Conservation (phyloP, 2,888 invertebrate species). For the Helicoverpa assulta region DNA sequence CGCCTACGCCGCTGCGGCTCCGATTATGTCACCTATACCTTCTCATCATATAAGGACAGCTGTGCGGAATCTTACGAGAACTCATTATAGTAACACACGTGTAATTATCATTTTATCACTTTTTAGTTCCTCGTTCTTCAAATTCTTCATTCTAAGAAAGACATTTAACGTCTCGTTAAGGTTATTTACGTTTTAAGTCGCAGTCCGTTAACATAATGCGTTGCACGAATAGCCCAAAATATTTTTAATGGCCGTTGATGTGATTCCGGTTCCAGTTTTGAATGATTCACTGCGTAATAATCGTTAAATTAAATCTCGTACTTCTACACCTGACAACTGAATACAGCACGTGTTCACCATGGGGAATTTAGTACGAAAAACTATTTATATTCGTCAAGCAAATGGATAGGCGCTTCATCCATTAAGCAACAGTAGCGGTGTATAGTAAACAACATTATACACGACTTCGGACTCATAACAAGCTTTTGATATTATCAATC, state of each 20-base stretch:
- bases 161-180: slow-evolving; percentile 45
- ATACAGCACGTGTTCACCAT: slow-evolving; percentile 75
- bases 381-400: slow-evolving; percentile 79
- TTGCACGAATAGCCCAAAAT: slow-evolving; percentile 65
- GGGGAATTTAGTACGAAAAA: slow-evolving; percentile 66
- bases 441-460: slow-evolving; percentile 73
- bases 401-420: slow-evolving; percentile 75
- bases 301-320: slow-evolving; percentile 69
- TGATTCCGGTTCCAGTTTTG: slow-evolving; percentile 62
- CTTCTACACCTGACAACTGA: slow-evolving; percentile 71
- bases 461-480: slow-evolving; percentile 58
- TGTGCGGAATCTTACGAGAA: slow-evolving; percentile 70
- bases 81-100: slow-evolving; percentile 64
- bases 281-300: slow-evolving; percentile 70
- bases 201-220: slow-evolving; percentile 50
- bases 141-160: slow-evolving; percentile 57
- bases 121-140: slow-evolving; percentile 56
- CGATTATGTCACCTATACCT: slow-evolving; percentile 86
- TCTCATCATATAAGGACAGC: slow-evolving; percentile 83
- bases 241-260: slow-evolving; percentile 65
- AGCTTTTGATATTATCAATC: slow-evolving; percentile 29
- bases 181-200: slow-evolving; percentile 54
- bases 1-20: slow-evolving; percentile 76
- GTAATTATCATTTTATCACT: slow-evolving; percentile 55
- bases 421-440: slow-evolving; percentile 81